Evolutionary conservation across 1,140 invertebrate genomes (phyloP).

Genomic region (Pachyrhynchus sulphureomaculatus): DNA sequence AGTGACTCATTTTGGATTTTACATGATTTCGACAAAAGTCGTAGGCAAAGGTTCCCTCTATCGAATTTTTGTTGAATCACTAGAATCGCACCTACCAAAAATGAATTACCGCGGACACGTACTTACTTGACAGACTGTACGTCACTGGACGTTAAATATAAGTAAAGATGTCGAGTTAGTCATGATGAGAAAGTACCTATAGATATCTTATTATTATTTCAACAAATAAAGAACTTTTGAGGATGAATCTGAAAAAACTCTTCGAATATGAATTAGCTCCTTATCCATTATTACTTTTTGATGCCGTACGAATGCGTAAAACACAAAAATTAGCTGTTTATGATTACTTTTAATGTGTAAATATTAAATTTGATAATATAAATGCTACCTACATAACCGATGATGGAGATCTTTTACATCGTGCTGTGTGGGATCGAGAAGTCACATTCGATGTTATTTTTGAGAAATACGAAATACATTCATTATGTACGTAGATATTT

Average conservation of each 20-base stretch:
- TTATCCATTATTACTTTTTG: conserved; percentile 44
- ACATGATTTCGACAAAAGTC: no score
- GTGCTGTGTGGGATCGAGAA: conserved; percentile 42
- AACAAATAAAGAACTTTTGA: conserved; percentile 39
- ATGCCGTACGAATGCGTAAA: conserved; percentile 48
- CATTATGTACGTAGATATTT: conserved; percentile 41
- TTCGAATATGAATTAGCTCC: conserved; percentile 47
- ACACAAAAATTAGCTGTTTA: conserved; percentile 47
- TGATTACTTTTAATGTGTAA: conserved; percentile 41
- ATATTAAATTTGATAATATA: conserved; percentile 32
- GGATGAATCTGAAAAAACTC: conserved; percentile 46
- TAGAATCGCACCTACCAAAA: no score
- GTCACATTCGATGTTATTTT: conserved; percentile 45
- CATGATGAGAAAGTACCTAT: conserved; percentile 45
- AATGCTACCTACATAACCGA: conserved; percentile 41
- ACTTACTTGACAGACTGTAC: no score
- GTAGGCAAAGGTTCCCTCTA: no score
- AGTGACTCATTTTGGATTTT: no score
- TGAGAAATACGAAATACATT: conserved; percentile 29
- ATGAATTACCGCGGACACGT: no score
- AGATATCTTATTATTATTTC: conserved; percentile 37
- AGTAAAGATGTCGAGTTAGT: no score
- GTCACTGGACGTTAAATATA: no score
- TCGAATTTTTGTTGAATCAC: no score
- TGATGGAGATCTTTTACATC: conserved; percentile 43